Base-by-base conservation (phyloP, 2,888 invertebrate species). In the Xanthorhoe spadicearia region DNA sequence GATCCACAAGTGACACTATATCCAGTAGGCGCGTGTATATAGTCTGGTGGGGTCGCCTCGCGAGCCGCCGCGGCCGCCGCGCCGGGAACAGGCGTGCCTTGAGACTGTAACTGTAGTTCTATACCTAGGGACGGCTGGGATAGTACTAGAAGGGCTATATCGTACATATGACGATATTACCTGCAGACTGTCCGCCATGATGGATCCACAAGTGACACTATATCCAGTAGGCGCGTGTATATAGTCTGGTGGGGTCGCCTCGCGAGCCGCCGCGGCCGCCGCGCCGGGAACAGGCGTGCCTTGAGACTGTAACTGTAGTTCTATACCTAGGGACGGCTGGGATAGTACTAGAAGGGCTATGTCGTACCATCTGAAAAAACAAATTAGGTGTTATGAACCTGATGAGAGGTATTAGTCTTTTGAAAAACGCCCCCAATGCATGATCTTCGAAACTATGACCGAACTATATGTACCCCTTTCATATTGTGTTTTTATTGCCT, bases 281-380 rank as follows among this genome's bases (percentile, higher is more conserved):
- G 95, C 94, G 46, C 93, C 87, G 0, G 97, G 96, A n/a, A 97
- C 94, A 0, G 96, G 95, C 5, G 96, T 95, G 80, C 96, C 95
- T 87, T 97, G 97, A 1, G 96, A 95, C 79, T 95, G 95, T 15
- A 95, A 93, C 82, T 96, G 95, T 58, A 97, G 86, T 72, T 94
- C 94, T 35, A 97, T 94, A 62, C 95, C 94, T 61, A 95, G 94
- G 3, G 94, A 94, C 0, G 95, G 95, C 85, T 97, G 97, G 50
- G 94, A 95, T 1, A 97, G 87, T 53, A 97, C 85, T 18, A 97
- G 77, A 19, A 97, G 94, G 4, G 95, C 95, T 69, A 96, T 83
- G 78, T 97, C 97, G 87, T 94, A 97, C 97, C 97, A 97, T 74
- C 96, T 96, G 84, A 0, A 56, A 56, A 7, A 7, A 7, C 32